Evolutionary conservation across 2,113 vertebrate genomes (phyloP), one percentile per base, ranked within the genome.

Genomic region (Centrocercus urophasianus): DNA sequence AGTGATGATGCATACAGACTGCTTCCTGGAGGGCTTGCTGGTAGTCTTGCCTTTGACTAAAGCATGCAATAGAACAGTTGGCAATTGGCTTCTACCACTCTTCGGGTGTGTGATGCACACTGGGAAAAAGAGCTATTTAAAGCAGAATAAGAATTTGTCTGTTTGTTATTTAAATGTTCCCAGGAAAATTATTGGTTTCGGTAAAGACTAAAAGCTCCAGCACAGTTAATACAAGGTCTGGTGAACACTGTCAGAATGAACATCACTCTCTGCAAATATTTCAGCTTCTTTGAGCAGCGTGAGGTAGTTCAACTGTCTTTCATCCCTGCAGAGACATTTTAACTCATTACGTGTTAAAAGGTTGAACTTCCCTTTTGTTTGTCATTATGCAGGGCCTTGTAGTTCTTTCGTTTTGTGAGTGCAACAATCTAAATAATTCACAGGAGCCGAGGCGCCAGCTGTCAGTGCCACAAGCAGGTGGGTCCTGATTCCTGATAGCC

Each of bases 381-480:
- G 52, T 30, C 59, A 50, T 90, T 18, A 69, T 24, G 72, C 32
- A 76, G 72, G 40, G 60, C 38, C 63, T 76, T 42, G 54, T 64
- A 69, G 63, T 42, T 67, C n/a, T 72, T 76, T 67, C 28, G 24
- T 65, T 54, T 66, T 76, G 40, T 76, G 90, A 90, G 83, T 61
- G 80, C 56, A 88, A 25, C 47, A 8, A 10, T 9, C 38, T 80
- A 76, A 95, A 80, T 93, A 88, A 93, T 80, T 86, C 34, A 47
- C 65, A 50, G 42, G 3, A 27, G 16, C 69, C 32, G 42, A 72
- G 54, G 30, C 2, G 6, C 74, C 63, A 7, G 43, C 91, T 90
- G 76, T 72, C 7, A 1, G 63, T 50, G 43, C 67, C 64, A 70
- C 60, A 57, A 13, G 59, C 84, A 86, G 95, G 83, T 50, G 61